Conservation (phyloP, 2,888 invertebrate species). For the Taenaris catops region DNA sequence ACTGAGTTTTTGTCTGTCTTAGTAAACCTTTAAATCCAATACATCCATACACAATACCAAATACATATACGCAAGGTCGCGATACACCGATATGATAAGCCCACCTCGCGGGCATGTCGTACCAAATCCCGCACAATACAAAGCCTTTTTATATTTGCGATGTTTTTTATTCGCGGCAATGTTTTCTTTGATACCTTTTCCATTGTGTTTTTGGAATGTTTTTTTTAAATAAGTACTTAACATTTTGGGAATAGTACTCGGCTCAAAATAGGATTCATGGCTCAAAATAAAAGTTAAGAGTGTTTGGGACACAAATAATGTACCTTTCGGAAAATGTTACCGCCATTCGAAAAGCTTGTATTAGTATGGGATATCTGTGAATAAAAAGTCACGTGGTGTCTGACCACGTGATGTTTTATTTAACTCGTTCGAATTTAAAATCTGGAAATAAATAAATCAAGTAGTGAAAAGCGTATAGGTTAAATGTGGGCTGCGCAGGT, state of each 20-base stretch:
- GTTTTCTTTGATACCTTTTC: constrained; percentile 25
- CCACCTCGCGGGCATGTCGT: constrained; percentile 45
- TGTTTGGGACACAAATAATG: too few relatives aligned
- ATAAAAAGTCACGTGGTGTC: too few relatives aligned
- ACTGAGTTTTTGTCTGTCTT: too few relatives aligned
- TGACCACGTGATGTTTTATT: too few relatives aligned
- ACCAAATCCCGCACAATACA: constrained; percentile 51
- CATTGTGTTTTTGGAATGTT: constrained; percentile 15
- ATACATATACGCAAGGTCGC: constrained; percentile 12
- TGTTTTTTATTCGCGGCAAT: constrained; percentile 46
- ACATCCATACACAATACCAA: constrained; percentile 8
- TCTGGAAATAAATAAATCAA: too few relatives aligned
- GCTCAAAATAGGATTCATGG: not conserved
- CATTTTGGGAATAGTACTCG: not conserved
- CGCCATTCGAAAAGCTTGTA: too few relatives aligned
- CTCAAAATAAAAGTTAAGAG: too few relatives aligned
- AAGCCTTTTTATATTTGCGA: constrained; percentile 42
- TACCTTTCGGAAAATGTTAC: too few relatives aligned
- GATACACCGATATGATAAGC: constrained; percentile 48
- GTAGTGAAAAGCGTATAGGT: too few relatives aligned
- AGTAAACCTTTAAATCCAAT: constrained; percentile 7
- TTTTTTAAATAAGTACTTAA: not conserved
- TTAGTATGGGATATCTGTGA: too few relatives aligned
- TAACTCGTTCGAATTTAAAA: too few relatives aligned
- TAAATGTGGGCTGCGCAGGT: too few relatives aligned